Evolutionary conservation across 2,888 invertebrate species (phyloP).

Genomic region (Petrolisthes cinctipes): DNA sequence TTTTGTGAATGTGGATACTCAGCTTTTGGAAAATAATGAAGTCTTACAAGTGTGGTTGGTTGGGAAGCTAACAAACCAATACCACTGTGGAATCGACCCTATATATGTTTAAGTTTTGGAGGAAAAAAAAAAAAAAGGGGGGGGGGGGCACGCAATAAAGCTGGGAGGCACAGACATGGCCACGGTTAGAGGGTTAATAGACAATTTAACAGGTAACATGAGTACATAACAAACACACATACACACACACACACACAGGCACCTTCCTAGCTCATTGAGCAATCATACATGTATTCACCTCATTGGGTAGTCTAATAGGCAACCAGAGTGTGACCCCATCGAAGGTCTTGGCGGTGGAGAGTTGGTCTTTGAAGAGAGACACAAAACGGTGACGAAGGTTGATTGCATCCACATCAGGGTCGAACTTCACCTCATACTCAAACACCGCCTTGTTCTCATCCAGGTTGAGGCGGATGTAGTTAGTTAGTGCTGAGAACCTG

Average conservation of each 20-base stretch:
- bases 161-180: background rate
- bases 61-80: too few species aligned
- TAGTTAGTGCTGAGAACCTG: constrained; percentile 45
- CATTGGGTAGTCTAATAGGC: constrained; percentile 42
- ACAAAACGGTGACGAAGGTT: constrained; percentile 57
- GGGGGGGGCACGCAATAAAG: too few species aligned
- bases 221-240: background rate
- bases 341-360: constrained; percentile 61
- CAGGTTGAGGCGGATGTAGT: constrained; percentile 55
- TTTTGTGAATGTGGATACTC: too few species aligned
- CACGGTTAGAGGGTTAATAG: background rate
- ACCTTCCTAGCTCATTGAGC: background rate
- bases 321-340: constrained; percentile 64
- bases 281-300: constrained; percentile 35
- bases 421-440: constrained; percentile 64
- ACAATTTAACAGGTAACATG: background rate
- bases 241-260: constrained; percentile 28
- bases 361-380: constrained; percentile 36
- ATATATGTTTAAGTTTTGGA: background rate
- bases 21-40: too few species aligned
- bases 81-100: too few species aligned
- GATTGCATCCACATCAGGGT: constrained; percentile 58
- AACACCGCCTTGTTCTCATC: constrained; percentile 57
- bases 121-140: background rate
- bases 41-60: too few species aligned